Evolutionary conservation across 2,113 vertebrate genomes (phyloP), one percentile per base, ranked within the genome.

Genomic region (Neolamprologus hecqui): DNA sequence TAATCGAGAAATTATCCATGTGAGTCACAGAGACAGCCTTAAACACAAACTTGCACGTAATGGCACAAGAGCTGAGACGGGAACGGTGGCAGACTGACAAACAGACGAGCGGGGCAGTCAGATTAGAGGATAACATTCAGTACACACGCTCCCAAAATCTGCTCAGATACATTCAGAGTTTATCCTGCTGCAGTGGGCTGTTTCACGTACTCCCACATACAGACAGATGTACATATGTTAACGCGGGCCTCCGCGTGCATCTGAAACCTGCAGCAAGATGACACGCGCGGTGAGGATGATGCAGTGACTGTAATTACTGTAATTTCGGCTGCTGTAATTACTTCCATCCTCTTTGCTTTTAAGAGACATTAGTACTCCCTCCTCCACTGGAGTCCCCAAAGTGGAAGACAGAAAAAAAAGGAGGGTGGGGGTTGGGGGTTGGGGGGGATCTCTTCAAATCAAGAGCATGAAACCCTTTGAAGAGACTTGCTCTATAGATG

Each of bases 281-380:
- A 82, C 23, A 28, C 54, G 53, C 65, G 82, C 28, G 85, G 85
- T 35, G 65, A 82, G 81, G 91, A 86, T 28, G 86, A 93, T 89
- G 86, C 79, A 83, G 47, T 33, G 65, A 73, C 82, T 81, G 73
- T 88, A 92, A 96, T 93, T 86, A 92, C 93, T 91, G 85, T 92
- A 37, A 95, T 95, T 94, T 88, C 0, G 10, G 28, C 79, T 75
- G 79, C 91, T 79, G 88, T 91, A 94, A 94, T 93, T 90, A 92
- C 90, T 94, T 94, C 91, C 94, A 89, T 83, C 92, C 91, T 92
- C 90, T 92, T 82, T 90, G 89, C 92, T 88, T 95, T 92, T 92
- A 88, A 89, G 35, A 89, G 49, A 93, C 83, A 35, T 91, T 90
- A 86, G 85, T 37, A 55, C 89, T 89, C 86, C 86, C 86, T 90